Evolutionary conservation across 2,797 vertebrate genomes (phyloP), one percentile per base, ranked within the genome.

Genomic region (Geotria australis): DNA sequence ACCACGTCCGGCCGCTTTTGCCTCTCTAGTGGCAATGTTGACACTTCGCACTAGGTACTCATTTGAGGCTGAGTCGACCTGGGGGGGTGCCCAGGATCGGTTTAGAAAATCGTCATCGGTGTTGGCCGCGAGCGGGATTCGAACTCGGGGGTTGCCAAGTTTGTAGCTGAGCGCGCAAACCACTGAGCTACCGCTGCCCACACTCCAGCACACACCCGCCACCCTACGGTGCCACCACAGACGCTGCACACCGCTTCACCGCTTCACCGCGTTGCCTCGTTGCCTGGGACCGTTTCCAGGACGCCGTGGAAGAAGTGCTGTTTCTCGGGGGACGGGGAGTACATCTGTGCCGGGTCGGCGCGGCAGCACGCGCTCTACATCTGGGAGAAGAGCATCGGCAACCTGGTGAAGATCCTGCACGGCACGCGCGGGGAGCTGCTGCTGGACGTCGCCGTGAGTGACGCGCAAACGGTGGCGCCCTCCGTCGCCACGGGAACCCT

Each of bases 371-470:
- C 89, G 1, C 75, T 96, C 10, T 96, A 95, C 68, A 95, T 96
- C 53, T 96, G 86, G 88, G 86, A 95, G 70, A 96, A 95, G 66
- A 96, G 89, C 68, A 95, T 96, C 8, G 89, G 89, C 7, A 96
- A 96, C 71, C 71, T 95, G 63, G 89, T 95, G 64, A 95, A 95
- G 68, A 96, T 96, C 61, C 79, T 96, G 1, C 89, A 94, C 0
- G 89, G 88, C 1, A 96, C 89, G 1, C 72, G 89, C 15, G 89
- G 89, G 7, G 89, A 96, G 59, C 78, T 96, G 46, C 74, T 96
- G 48, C 63, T 96, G 66, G 89, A 95, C 5, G 89, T 96, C 0
- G 88, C 89, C 57, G 89, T 96, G 66, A 80, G 84, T 67, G 24
- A 38, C 24, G 38, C 38, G 38, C 24, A 38, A 38, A 38, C 24